A percentile compares a stretch with the other conserved stretches of the same genome.
These are phyloP conservation scores for Doryteuthis pealeii DNA, from an alignment of 1,140 invertebrate species.

Conservation along the genomic window DNA sequence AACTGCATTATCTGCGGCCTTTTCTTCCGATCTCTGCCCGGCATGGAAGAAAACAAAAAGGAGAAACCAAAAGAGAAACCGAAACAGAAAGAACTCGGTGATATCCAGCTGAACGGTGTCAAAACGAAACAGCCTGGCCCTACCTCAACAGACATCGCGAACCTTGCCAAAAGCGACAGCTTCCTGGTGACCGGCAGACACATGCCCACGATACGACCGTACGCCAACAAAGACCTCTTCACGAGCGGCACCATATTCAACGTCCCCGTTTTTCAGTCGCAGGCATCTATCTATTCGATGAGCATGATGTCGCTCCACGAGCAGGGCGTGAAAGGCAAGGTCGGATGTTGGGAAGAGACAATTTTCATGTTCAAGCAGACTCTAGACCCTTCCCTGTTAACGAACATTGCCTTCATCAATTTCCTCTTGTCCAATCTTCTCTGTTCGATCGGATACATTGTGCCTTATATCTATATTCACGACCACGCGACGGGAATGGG, in stretches of 20 bases:
- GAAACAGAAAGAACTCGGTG: background rate
- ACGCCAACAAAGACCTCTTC: slow-evolving; percentile 74
- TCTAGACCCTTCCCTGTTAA: slow-evolving; percentile 81
- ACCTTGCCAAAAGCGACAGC: background rate
- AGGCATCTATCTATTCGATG: slow-evolving; percentile 39
- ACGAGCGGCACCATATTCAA: slow-evolving; percentile 80
- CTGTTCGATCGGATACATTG: slow-evolving; percentile 94
- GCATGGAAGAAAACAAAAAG: slow-evolving; percentile 9
- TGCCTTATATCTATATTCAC: slow-evolving; percentile 81
- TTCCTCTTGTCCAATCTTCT: slow-evolving; percentile 93
- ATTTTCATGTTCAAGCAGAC: slow-evolving; percentile 68
- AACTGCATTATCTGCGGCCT: slow-evolving; percentile 76
- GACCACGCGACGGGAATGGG: slow-evolving; percentile 55
- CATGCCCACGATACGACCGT: background rate
- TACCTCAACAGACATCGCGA: background rate
- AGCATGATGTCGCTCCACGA: slow-evolving; percentile 39
- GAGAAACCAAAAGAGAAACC: background rate
- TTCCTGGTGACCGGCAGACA: background rate
- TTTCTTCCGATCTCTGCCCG: slow-evolving; percentile 74
- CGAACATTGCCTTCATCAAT: slow-evolving; percentile 84
- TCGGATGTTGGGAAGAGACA: slow-evolving; percentile 13
- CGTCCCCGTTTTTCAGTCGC: slow-evolving; percentile 62
- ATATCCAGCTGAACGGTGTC: no score
- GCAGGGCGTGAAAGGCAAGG: background rate
- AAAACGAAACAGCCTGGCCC: background rate